phyloP scores from a whole-genome alignment of 2,888 invertebrate genomes.

The Diachrysia chrysitis region DNA sequence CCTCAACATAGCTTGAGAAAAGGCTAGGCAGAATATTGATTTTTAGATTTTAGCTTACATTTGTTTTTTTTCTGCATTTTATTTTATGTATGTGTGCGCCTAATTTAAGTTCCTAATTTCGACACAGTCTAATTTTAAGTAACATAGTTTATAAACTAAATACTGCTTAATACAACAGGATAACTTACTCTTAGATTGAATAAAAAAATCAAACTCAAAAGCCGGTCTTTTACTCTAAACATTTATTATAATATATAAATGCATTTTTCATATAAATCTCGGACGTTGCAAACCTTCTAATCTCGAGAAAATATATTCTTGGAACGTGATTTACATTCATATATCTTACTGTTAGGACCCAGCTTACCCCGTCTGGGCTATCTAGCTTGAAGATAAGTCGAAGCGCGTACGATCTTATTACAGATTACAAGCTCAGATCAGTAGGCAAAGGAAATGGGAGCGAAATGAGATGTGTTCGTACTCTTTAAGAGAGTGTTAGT shows the following conservation, averaged over 20 bases:
- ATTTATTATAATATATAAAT: background rate
- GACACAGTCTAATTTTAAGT: no score
- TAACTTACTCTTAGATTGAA: background rate
- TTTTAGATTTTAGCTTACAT: no score
- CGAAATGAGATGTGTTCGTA: slow-evolving; percentile 20
- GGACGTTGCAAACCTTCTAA: background rate
- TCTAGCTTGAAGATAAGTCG: slow-evolving; percentile 24
- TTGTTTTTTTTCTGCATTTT: no score
- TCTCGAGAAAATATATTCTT: background rate
- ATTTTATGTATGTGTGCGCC: no score
- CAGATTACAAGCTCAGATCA: slow-evolving; percentile 21
- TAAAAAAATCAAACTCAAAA: background rate
- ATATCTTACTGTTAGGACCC: slow-evolving; percentile 12
- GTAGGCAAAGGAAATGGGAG: slow-evolving; percentile 39
- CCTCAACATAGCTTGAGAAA: no score
- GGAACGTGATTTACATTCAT: background rate
- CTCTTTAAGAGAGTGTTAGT: background rate
- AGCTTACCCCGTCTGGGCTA: slow-evolving; percentile 25
- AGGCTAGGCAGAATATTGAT: no score
- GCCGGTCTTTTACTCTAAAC: no score
- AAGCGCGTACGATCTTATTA: slow-evolving; percentile 28
- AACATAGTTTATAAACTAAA: no score
- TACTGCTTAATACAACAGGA: no score
- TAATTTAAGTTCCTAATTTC: no score
- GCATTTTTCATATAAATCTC: background rate